Evolutionary conservation across 2,888 invertebrate species (phyloP), one percentile per base, ranked within the genome.

Genomic region (Calameuta filiformis): DNA sequence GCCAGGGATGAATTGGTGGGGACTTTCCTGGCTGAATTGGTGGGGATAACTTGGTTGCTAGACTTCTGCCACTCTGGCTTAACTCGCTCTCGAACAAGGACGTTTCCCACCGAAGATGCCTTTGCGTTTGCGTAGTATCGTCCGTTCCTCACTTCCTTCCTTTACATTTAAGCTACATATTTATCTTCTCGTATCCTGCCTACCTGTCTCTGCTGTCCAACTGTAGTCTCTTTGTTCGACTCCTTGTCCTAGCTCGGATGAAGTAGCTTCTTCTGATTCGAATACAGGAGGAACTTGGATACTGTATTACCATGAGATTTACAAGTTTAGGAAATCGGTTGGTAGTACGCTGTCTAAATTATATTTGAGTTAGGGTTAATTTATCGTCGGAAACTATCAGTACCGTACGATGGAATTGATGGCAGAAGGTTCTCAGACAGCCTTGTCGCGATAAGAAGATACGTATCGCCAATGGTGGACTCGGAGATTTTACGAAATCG

Each of bases 1-100:
- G 80, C 78, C 80, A 34, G 31, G 71, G 71, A 12, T 33, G 71
- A 71, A 71, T 12, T 71, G 71, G 71, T 71, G 71, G 71, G 71
- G 71, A 71, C 9, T 56, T 56, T 56, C 56, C 56, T 56, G 23
- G 56, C 23, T 9, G 23, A 68, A 68, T 30, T 80, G 81, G 83
- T 79, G 79, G 82, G 84, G 84, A 81, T 80, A 77, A 76, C 77
- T 76, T 76, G 75, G 79, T 75, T 56, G 56, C 56, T 79, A 83
- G 81, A 83, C 73, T 73, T 77, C 79, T 75, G 79, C 78, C 80
- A 79, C 79, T 83, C 82, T 83, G 81, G 81, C 81, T 81, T 83
- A 80, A 84, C 84, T 81, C 84, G 80, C 82, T 81, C 82, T 81
- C 80, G 81, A 83, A 81, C 81, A 81, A 84, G 81, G 81, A 80